phyloP scores from a whole-genome alignment of 2,113 vertebrate species.

The Lycaon pictus region DNA sequence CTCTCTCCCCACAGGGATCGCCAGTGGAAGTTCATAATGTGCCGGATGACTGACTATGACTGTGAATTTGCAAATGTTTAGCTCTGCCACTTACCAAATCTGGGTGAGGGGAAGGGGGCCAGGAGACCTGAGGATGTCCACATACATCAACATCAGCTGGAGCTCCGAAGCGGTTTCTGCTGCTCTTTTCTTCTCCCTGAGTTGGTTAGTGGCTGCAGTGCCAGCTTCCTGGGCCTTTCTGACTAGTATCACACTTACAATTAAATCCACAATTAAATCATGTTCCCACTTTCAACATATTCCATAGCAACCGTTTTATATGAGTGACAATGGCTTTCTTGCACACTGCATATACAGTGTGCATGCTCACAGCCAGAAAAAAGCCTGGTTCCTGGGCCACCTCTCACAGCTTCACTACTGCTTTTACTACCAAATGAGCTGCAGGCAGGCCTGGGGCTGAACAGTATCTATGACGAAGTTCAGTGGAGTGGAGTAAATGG shows the following conservation, averaged over 20 bases:
- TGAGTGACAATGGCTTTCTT: not conserved
- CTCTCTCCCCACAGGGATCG: conserved; percentile 92
- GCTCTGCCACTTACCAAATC: not conserved
- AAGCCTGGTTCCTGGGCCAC: not conserved
- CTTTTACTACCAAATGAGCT: not conserved
- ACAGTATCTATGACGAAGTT: not conserved
- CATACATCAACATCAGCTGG: not conserved
- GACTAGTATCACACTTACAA: conserved; percentile 22
- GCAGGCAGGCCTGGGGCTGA: not conserved
- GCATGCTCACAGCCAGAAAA: not conserved
- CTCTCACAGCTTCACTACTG: not conserved
- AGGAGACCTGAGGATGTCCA: not conserved
- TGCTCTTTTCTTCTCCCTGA: conserved; percentile 42
- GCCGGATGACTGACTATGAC: conserved; percentile 97
- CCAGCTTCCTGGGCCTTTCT: conserved; percentile 43
- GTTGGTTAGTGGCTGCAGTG: not conserved
- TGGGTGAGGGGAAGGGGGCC: not conserved
- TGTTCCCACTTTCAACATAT: not conserved
- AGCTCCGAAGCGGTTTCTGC: conserved; percentile 10
- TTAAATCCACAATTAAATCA: conserved; percentile 1
- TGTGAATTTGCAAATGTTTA: conserved; percentile 95
- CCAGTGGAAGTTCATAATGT: conserved; percentile 98
- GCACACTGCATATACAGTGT: rapidly evolving
- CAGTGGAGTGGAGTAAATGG: not conserved
- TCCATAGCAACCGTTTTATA: not conserved